Evolutionary conservation across 1,140 invertebrate species (phyloP).

Genomic region (Drosophila tropicalis): DNA sequence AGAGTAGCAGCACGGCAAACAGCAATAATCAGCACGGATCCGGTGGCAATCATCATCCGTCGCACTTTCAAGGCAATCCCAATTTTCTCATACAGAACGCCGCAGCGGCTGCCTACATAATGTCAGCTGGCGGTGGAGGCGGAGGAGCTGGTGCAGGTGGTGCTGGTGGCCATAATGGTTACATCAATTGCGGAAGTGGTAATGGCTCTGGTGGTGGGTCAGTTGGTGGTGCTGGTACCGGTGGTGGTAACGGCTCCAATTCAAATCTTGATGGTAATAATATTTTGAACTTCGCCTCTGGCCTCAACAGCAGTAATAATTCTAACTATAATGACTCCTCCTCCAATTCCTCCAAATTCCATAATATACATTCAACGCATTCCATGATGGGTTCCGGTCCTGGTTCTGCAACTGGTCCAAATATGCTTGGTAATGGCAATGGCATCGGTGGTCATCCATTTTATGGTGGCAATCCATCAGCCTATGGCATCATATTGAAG

Average conservation of each 20-base stretch:
- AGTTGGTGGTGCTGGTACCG: constrained; percentile 14
- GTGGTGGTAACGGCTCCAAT: not conserved
- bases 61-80: constrained; percentile 85
- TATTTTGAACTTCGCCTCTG: constrained; percentile 73
- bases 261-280: constrained; percentile 66
- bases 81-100: constrained; percentile 86
- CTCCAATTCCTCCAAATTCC: constrained; percentile 82
- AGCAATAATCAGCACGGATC: constrained; percentile 31
- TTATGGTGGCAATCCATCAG: constrained; percentile 89
- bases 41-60: constrained; percentile 85
- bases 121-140: constrained; percentile 60
- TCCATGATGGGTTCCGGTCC: constrained; percentile 3
- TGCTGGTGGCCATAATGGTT: constrained; percentile 29
- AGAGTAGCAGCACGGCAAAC: constrained; percentile 53
- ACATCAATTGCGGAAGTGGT: constrained; percentile 41
- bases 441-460: constrained; percentile 86
- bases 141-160: constrained; percentile 25
- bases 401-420: not conserved
- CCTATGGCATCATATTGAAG: constrained; percentile 90
- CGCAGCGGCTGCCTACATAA: constrained; percentile 71
- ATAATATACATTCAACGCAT: constrained; percentile 84
- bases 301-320: constrained; percentile 47
- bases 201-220: constrained; percentile 18
- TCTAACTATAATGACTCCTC: constrained; percentile 74
- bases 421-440: constrained; percentile 12